Evolutionary conservation across 2,888 invertebrate genomes (phyloP).

Genomic region (Lasius fuliginosus): DNA sequence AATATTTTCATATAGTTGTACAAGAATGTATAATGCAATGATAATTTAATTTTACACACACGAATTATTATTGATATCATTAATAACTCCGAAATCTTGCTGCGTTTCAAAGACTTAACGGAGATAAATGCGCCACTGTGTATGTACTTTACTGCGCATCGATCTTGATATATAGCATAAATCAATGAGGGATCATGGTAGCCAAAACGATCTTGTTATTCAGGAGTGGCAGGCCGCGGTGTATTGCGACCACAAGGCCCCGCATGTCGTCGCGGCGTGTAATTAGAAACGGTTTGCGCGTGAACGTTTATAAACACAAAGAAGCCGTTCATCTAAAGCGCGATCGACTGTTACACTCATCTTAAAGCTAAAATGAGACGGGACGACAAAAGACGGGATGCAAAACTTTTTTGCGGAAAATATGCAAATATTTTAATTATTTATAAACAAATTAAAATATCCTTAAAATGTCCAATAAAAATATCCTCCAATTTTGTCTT

Average conservation of each 20-base stretch:
- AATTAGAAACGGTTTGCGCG: constrained; percentile 61
- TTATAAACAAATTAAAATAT: neutral
- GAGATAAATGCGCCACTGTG: neutral
- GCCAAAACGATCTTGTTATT: constrained; percentile 64
- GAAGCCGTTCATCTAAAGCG: constrained; percentile 48
- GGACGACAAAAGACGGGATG: neutral
- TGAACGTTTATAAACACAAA: constrained; percentile 47
- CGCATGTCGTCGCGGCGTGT: constrained; percentile 74
- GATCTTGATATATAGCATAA: constrained; percentile 45
- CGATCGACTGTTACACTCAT: constrained; percentile 33
- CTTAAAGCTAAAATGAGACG: constrained; percentile 10
- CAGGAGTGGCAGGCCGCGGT: constrained; percentile 29
- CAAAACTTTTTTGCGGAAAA: neutral
- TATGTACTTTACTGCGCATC: neutral
- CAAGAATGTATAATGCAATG: neutral
- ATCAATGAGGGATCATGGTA: constrained; percentile 64
- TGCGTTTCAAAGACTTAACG: constrained; percentile 2
- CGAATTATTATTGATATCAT: neutral
- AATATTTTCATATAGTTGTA: neutral
- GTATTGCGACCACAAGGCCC: constrained; percentile 76
- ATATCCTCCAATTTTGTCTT: neutral
- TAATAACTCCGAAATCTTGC: neutral
- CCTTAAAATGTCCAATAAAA: neutral
- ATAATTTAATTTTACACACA: neutral
- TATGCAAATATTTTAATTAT: neutral